These are phyloP conservation scores for Elgaria multicarinata DNA, from an alignment of 2,113 vertebrate species.

Conservation along the genomic window DNA sequence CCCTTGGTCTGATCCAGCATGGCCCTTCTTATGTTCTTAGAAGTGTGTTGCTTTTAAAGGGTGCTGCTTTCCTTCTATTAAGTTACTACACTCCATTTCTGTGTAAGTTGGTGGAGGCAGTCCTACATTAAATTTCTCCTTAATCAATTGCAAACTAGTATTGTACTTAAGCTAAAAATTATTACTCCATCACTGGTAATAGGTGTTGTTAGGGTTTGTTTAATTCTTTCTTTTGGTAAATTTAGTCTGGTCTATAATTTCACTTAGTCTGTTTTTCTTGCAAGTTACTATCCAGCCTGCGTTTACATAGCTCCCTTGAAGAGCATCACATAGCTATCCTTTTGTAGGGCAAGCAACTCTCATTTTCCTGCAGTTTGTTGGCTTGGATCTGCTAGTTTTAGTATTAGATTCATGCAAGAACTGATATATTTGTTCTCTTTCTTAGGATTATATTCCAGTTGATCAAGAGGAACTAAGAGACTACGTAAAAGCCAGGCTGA, in stretches of 20 bases:
- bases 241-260: background rate
- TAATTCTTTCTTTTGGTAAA: background rate
- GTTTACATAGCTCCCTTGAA: background rate
- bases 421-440: background rate
- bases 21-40: background rate
- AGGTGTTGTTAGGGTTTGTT: background rate
- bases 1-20: too few species aligned
- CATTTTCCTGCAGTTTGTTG: background rate
- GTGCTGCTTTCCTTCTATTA: background rate
- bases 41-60: background rate
- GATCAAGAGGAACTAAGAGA: constrained; percentile 98
- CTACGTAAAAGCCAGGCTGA: constrained; percentile 97
- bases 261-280: background rate
- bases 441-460: constrained; percentile 96
- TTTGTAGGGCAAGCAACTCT: background rate
- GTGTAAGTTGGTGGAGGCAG: background rate
- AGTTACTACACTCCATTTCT: background rate
- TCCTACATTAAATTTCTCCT: background rate
- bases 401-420: background rate
- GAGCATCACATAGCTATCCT: background rate
- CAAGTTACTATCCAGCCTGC: background rate
- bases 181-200: background rate
- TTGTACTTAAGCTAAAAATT: background rate
- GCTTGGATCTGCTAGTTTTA: background rate
- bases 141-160: background rate